Base-by-base conservation (phyloP, 2,113 vertebrate genomes). In the Salvelinus alpinus region DNA sequence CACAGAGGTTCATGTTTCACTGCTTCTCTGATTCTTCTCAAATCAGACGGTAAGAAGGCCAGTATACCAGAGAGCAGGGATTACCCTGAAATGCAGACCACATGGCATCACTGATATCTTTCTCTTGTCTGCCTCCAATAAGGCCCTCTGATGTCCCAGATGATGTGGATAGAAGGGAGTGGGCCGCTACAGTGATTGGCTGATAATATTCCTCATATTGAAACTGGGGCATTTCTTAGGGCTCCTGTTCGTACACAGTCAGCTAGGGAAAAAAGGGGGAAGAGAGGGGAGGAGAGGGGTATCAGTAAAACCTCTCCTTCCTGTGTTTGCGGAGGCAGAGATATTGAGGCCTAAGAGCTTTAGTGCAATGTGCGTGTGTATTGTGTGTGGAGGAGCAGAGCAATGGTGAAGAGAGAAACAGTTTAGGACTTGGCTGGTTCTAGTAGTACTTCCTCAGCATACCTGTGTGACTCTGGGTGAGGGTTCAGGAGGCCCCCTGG, bases 51-150 rank as follows among this genome's bases (percentile, higher is more conserved):
- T n/a, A 31, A 69, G 67, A 69, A 80, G 81, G 80, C 88, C 88
- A n/a, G 24, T 25, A 59, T 16, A 69, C 74, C 62, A 47, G 48
- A 25, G 78, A 87, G 79, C 70, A 82, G 82, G 85, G 88, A 90
- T 88, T 88, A 88, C 66, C 82, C 74, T 38, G 11, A 90, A 93
- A 91, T 88, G 85, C 82, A 88, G 85, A 91, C 87, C 91, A 93
- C 89, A 91, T 92, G 91, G 86, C 74, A 81, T 80, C 71, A 82
- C 77, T 74, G 85, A 80, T 54, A 16, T 54, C 51, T 54, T 4
- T 54, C 16, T 54, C 4, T 18, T 14, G 48, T 51, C 48, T 4
- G 48, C 14, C 48, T 16, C 48, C 48, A 13, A 51, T 51, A 16
- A 51, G 48, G 11, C 48, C 3, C 14, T 16, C 14, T 51, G 48